Conservation (phyloP, 1,140 invertebrate species). For the Uloborus diversus region DNA sequence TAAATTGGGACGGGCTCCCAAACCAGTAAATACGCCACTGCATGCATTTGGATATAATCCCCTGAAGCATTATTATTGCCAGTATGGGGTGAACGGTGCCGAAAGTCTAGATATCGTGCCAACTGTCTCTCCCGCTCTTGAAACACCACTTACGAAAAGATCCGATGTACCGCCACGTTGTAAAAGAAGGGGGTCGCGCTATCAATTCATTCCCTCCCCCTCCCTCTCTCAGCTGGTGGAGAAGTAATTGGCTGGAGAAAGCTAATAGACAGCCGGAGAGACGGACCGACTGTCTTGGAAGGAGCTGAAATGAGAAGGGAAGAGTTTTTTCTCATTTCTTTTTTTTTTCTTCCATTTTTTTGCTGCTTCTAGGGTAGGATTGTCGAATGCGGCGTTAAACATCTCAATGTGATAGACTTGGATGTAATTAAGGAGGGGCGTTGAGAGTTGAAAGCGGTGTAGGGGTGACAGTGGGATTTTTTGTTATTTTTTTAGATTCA, state of each 20-base stretch:
- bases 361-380: not conserved
- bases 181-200: not conserved
- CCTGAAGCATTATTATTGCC: too few relatives aligned
- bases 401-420: not conserved
- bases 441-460: not conserved
- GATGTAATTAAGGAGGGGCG: not conserved
- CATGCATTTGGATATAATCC: too few relatives aligned
- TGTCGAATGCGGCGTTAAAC: not conserved
- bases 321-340: not conserved
- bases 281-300: not conserved
- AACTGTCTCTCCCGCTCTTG: constrained; percentile 12
- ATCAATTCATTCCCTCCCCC: not conserved
- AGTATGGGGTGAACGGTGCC: not conserved
- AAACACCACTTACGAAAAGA: constrained; percentile 11
- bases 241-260: constrained; percentile 25
- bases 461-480: constrained; percentile 9
- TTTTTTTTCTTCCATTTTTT: too few relatives aligned
- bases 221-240: not conserved
- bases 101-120: constrained; percentile 2
- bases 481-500: constrained; percentile 18
- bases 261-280: constrained; percentile 9
- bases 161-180: not conserved
- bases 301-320: not conserved
- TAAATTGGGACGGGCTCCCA: too few relatives aligned
- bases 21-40: too few relatives aligned